These are phyloP conservation scores for Polydrusus cervinus DNA, from an alignment of 2,888 invertebrate species.

Conservation along the genomic window DNA sequence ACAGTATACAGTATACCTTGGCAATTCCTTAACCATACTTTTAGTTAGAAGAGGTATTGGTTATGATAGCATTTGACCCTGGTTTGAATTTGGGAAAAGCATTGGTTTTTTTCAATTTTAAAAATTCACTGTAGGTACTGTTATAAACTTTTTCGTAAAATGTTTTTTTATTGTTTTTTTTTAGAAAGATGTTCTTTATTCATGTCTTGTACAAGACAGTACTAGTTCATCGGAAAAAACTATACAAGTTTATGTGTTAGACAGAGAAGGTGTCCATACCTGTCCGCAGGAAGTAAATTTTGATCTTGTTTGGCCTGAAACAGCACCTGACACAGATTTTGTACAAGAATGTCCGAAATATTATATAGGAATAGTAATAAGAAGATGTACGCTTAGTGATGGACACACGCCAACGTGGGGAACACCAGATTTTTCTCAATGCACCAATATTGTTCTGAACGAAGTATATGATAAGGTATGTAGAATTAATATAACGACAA, in stretches of 20 bases:
- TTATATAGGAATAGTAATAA: slow-evolving; percentile 71
- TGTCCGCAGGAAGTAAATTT: slow-evolving; percentile 75
- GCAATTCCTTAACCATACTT: too few relatives aligned
- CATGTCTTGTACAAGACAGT: slow-evolving; percentile 79
- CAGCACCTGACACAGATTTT: slow-evolving; percentile 83
- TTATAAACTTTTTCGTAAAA: too few relatives aligned
- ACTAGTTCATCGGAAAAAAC: slow-evolving; percentile 74
- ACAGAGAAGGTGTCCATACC: slow-evolving; percentile 75
- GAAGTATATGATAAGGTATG: slow-evolving; percentile 57
- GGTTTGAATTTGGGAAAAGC: too few relatives aligned
- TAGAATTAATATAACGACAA: too few relatives aligned
- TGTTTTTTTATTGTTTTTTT: slow-evolving; percentile 31
- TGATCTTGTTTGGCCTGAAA: slow-evolving; percentile 78
- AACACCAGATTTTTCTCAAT: slow-evolving; percentile 83
- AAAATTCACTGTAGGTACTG: too few relatives aligned
- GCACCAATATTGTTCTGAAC: slow-evolving; percentile 69
- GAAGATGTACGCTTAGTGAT: slow-evolving; percentile 77
- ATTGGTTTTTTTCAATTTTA: too few relatives aligned
- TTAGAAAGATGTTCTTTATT: slow-evolving; percentile 80
- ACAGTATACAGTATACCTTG: too few relatives aligned
- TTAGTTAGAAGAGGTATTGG: too few relatives aligned
- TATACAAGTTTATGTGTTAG: slow-evolving; percentile 79
- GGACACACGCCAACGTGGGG: slow-evolving; percentile 82
- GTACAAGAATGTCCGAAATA: slow-evolving; percentile 78
- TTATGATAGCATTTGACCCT: too few relatives aligned